Conservation (phyloP, 2,797 vertebrate genomes). For the Toxotes lorentzi region DNA sequence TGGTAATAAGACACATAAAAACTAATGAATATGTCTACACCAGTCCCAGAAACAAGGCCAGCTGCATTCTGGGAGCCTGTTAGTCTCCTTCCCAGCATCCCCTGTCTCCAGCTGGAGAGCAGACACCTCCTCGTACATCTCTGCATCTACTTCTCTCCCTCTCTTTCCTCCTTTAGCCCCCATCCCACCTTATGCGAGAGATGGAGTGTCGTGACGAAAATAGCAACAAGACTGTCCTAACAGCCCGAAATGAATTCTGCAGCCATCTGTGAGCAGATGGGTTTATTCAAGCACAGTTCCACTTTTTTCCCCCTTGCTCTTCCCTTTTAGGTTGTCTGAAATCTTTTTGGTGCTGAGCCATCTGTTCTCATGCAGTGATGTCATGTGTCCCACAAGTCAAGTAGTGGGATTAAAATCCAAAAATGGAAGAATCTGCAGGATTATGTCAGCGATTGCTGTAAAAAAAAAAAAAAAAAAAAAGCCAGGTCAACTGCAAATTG, state of each 20-base stretch:
- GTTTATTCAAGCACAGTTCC: constrained; percentile 54
- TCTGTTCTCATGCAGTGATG: constrained; percentile 66
- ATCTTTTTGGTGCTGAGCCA: constrained; percentile 69
- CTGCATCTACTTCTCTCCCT: constrained; percentile 33
- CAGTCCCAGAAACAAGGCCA: constrained; percentile 40
- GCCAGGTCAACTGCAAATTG: constrained; percentile 28
- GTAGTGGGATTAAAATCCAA: constrained; percentile 57
- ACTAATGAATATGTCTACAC: constrained; percentile 25
- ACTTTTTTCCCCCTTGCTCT: constrained; percentile 6
- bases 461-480: too few species aligned
- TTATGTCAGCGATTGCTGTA: constrained; percentile 35
- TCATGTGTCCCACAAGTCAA: constrained; percentile 54
- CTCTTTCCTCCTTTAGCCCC: constrained; percentile 31
- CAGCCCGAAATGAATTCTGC: constrained; percentile 65
- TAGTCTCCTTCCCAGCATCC: constrained; percentile 17
- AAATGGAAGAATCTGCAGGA: constrained; percentile 46
- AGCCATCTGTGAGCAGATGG: constrained; percentile 76
- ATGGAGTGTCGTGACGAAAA: constrained; percentile 63
- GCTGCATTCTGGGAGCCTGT: constrained; percentile 40
- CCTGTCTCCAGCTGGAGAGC: constrained; percentile 48
- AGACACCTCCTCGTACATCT: constrained; percentile 52
- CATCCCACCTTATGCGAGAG: constrained; percentile 63
- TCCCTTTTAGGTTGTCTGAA: constrained; percentile 64
- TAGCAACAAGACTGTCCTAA: constrained; percentile 66
- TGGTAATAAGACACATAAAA: constrained; percentile 20